Conservation (phyloP, 2,888 invertebrate species). For the Hirtodrosophila trivittata region DNA sequence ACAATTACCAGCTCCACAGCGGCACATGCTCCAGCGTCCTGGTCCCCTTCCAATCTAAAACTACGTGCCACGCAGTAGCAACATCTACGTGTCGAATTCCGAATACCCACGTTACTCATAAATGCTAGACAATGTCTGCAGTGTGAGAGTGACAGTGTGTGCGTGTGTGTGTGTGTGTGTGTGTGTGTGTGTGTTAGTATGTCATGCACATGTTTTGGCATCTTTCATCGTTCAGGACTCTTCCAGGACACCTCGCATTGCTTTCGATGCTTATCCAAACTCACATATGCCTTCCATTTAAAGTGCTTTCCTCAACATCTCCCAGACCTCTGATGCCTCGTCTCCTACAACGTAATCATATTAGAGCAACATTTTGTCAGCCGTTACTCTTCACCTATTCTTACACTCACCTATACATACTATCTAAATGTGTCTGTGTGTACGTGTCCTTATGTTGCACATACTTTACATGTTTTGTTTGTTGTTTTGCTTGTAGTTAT, state of each 20-base stretch:
- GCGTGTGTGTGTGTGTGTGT: constrained; percentile 21
- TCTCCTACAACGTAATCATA: constrained; percentile 59
- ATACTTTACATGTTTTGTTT: constrained; percentile 23
- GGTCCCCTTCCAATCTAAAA: constrained; percentile 23
- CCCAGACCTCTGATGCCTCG: constrained; percentile 23
- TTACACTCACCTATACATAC: background rate
- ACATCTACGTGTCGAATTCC: constrained; percentile 72
- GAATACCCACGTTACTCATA: constrained; percentile 74
- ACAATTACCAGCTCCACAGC: constrained; percentile 66
- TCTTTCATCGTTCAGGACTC: constrained; percentile 39
- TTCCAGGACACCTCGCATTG: constrained; percentile 13
- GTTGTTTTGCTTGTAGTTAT: constrained; percentile 19
- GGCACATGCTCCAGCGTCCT: constrained; percentile 13
- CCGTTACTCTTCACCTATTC: constrained; percentile 19
- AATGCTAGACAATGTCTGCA: constrained; percentile 70
- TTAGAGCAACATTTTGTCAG: constrained; percentile 60
- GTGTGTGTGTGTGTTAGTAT: constrained; percentile 45
- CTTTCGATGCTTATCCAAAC: constrained; percentile 17
- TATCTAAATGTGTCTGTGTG: background rate
- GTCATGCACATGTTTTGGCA: constrained; percentile 57
- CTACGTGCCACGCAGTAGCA: constrained; percentile 61
- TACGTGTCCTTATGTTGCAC: constrained; percentile 12
- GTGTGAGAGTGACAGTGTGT: constrained; percentile 16
- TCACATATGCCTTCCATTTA: constrained; percentile 29
- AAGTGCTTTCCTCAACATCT: constrained; percentile 31